These are phyloP conservation scores for Erpornis zantholeuca DNA, from an alignment of 2,113 vertebrate genomes.

Conservation along the genomic window DNA sequence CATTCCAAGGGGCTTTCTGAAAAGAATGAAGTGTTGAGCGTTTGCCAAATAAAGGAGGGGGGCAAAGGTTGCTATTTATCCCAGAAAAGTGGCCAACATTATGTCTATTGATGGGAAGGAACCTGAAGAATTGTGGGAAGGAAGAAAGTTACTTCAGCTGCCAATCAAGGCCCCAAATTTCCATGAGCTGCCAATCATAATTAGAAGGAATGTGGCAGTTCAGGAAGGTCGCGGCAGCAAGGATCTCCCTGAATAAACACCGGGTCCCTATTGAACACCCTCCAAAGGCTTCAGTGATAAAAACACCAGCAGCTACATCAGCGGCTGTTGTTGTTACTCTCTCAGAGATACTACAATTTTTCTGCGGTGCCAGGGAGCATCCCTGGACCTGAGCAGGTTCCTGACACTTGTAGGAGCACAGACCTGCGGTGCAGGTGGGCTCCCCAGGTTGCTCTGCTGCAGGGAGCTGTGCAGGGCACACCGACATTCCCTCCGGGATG, in stretches of 20 bases:
- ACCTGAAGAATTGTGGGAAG: constrained; percentile 83
- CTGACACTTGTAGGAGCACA: not conserved
- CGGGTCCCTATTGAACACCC: constrained; percentile 57
- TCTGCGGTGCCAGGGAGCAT: not conserved
- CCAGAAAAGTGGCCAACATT: constrained; percentile 83
- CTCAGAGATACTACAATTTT: not conserved
- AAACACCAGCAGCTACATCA: not conserved
- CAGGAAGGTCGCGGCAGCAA: constrained; percentile 75
- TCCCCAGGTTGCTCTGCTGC: not conserved
- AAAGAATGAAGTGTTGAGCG: constrained; percentile 61
- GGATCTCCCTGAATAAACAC: constrained; percentile 74
- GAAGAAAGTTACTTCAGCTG: constrained; percentile 77
- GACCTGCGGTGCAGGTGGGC: not conserved
- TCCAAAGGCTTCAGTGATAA: not conserved
- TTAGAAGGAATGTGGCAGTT: constrained; percentile 78
- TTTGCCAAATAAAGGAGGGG: constrained; percentile 69
- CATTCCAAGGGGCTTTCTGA: constrained; percentile 73
- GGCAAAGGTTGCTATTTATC: constrained; percentile 78
- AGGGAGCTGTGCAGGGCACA: not conserved
- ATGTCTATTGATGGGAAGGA: constrained; percentile 81
- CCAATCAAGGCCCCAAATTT: constrained; percentile 79
- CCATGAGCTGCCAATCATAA: constrained; percentile 84
- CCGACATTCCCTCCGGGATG: accelerated
- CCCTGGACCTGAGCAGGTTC: not conserved
- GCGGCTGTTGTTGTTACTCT: not conserved